Evolutionary conservation across 2,888 invertebrate genomes (phyloP), one percentile per base, ranked within the genome.

Genomic region (Minunthozetes semirufus): DNA sequence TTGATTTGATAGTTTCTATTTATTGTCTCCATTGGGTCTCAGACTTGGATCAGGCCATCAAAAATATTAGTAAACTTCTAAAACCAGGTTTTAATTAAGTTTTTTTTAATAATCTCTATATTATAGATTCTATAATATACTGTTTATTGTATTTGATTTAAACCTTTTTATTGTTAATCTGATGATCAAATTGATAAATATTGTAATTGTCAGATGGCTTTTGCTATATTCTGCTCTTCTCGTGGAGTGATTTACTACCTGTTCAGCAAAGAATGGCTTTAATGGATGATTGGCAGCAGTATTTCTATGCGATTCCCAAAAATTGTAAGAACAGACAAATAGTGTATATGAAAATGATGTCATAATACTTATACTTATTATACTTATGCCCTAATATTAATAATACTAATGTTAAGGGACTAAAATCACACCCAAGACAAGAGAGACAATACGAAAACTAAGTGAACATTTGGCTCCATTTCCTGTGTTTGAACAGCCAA

Each of bases 11-110:
- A 5, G 38, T 76, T 3, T 77, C 78, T 6, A 71, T 76, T 1
- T 77, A 70, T 59, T 76, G 76, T 48, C 56, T 78, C 17, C 76
- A 78, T 33, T 77, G 77, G 74, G 38, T 77, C 19, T 42, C 59
- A n/a, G 73, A 78, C 48, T 70, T 75, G 27, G 59, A 68, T 27
- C 17, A 53, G 27, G 76, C 76, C 25, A 75, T 75, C 25, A n/a
- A 27, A n/a, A 77, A 77, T 48, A 50, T 77, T 1, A 73, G 25
- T 42, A 48, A 73, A 17, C 42, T 77, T 0, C 19, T 77, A 29
- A 73, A 48, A 46, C 72, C 74, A 19, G 77, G 77, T 63, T 38
- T 63, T 15, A n/a, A 27, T 17, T 38, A 15, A 38, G 27, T 22
- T 19, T n/a, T n/a, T n/a, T n/a, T n/a, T n/a, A n/a, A n/a, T n/a